A percentile compares a stretch with the other conserved stretches of the same genome.
Evolutionary conservation across 2,113 vertebrate species (phyloP).

Genomic region (Chaetura pelagica): DNA sequence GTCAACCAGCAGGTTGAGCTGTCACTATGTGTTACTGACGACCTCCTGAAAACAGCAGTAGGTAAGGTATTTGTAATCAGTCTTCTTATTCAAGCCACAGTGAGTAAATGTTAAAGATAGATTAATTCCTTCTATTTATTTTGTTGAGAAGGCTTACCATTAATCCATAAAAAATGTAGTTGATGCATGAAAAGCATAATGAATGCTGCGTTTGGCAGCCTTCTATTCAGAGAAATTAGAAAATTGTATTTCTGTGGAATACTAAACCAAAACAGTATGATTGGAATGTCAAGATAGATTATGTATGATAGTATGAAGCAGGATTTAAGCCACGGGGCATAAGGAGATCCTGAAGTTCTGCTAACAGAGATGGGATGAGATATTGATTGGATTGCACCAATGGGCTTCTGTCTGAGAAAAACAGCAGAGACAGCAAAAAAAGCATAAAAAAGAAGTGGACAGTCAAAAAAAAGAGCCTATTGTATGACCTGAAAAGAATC

Average conservation of each 20-base stretch:
- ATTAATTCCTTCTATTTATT: not conserved
- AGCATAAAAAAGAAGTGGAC: not conserved
- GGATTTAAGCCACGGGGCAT: not conserved
- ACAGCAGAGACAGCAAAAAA: not conserved
- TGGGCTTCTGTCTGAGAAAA: not conserved
- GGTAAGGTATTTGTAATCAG: not conserved
- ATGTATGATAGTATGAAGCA: not conserved
- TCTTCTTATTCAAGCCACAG: not conserved
- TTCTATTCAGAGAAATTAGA: not conserved
- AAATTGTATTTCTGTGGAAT: not conserved
- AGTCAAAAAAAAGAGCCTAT: not conserved
- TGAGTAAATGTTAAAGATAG: not conserved
- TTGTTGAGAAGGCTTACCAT: not conserved
- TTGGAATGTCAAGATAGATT: not conserved
- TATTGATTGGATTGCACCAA: accelerated
- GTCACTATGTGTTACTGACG: not conserved
- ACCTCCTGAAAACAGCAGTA: not conserved
- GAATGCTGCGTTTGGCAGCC: not conserved
- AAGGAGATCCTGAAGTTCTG: not conserved
- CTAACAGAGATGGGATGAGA: not conserved
- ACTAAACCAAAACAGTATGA: not conserved
- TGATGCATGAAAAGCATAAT: not conserved
- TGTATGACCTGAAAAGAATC: not conserved
- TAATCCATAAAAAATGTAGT: not conserved
- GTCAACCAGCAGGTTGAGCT: not conserved